Evolutionary conservation across 2,113 vertebrate species (phyloP), one percentile per base, ranked within the genome.

Genomic region (Atlantisia rogersi): DNA sequence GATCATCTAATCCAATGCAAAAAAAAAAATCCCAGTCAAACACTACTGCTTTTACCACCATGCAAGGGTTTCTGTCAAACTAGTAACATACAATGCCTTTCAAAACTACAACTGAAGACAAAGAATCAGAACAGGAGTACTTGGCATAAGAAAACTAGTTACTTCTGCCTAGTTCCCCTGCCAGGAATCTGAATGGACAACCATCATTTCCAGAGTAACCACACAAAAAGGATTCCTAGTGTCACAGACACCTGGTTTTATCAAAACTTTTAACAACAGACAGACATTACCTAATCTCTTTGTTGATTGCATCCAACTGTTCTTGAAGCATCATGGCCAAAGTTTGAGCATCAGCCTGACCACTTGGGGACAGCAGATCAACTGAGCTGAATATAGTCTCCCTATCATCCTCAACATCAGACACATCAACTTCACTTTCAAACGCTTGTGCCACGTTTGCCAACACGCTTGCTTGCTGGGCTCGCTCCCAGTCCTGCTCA

Each of bases 301-400:
- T 99, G 98, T 99, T 99, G 97, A 99, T 99, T 15, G 99, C 99
- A 11, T 99, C 99, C 85, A 99, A 97, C 97, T 99, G 99, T 40
- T 99, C 99, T 95, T 99, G 99, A 88, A 99, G 98, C 99, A 99
- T 99, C 31, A 99, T 95, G 77, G 99, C 99, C 44, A 99, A 98
- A 1, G 99, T 99, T 96, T 99, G 99, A 15, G 99, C 99, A 15
- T 99, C 99, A 0, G 99, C 99, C 97, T 99, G 99, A 50, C 99
- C 99, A 5, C 98, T 98, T 28, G 99, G 99, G 3, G 99, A 99
- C 70, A 99, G 97, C 63, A 99, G 97, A 88, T 99, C 99, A 10
- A 99, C 99, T 0, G 99, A 99, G 96, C 98, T 99, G 97, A 99
- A 99, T 40, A 99, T 98, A 0, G 99, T 98, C 82, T 99, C 99